Conservation (phyloP, 2,888 invertebrate species). For the Drosophila pseudotakahashii region DNA sequence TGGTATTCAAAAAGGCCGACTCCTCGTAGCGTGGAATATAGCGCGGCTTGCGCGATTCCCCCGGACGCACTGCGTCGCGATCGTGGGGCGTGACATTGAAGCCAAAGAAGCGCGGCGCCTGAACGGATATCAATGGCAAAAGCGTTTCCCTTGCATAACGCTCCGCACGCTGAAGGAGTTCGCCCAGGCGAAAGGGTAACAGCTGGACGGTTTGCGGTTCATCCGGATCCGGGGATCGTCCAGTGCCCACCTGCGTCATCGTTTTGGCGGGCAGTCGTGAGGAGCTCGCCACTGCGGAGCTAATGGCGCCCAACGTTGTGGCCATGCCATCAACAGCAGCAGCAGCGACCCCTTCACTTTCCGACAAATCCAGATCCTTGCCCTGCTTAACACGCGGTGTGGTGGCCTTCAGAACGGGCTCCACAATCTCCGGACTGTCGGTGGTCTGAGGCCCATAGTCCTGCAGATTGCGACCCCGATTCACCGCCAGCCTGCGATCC, state of each 20-base stretch:
- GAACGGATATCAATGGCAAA: slow-evolving; percentile 90
- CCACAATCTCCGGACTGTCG: slow-evolving; percentile 87
- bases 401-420: slow-evolving; percentile 89
- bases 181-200: slow-evolving; percentile 90
- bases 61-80: slow-evolving; percentile 43
- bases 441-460: slow-evolving; percentile 42
- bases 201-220: slow-evolving; percentile 89
- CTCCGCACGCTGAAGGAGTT: slow-evolving; percentile 92
- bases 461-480: slow-evolving; percentile 79
- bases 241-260: slow-evolving; percentile 56
- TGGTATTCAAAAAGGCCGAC: slow-evolving; percentile 61
- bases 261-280: slow-evolving; percentile 43
- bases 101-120: slow-evolving; percentile 90
- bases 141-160: slow-evolving; percentile 91
- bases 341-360: too few species aligned
- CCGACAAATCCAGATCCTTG: slow-evolving; percentile 70
- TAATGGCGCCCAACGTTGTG: not conserved
- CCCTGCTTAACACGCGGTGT: slow-evolving; percentile 84
- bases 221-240: slow-evolving; percentile 39
- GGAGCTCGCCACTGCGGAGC: too few species aligned
- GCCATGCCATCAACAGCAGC: too few species aligned
- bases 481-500: slow-evolving; percentile 71
- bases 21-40: slow-evolving; percentile 87
- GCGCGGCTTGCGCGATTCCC: slow-evolving; percentile 85
- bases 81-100: slow-evolving; percentile 82